Evolutionary conservation across 2,113 vertebrate species (phyloP).

Genomic region (Chaetorhynchus papuensis): DNA sequence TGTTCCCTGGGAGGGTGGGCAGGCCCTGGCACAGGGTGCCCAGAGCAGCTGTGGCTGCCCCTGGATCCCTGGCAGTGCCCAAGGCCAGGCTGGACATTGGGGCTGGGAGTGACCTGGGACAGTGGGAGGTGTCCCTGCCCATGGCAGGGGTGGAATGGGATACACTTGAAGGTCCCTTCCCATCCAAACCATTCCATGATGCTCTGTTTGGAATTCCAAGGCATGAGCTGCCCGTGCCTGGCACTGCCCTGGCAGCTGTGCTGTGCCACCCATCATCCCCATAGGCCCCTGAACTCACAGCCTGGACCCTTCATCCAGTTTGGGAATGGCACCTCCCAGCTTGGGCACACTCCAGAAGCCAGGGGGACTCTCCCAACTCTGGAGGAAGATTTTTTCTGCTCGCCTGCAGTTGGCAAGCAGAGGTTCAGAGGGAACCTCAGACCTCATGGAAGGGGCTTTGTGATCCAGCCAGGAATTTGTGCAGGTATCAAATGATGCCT

Average conservation of each 20-base stretch:
- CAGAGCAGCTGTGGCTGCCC: neutral
- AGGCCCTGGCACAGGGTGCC: neutral
- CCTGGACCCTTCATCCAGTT: neutral
- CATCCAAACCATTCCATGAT: neutral
- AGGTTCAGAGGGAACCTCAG: neutral
- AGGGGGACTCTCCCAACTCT: neutral
- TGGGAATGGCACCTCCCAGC: neutral
- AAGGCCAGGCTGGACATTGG: neutral
- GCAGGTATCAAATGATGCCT: neutral
- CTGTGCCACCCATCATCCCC: neutral
- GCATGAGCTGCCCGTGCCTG: neutral
- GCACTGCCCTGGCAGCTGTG: neutral
- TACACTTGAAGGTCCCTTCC: neutral
- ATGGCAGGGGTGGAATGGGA: neutral
- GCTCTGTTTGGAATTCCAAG: neutral
- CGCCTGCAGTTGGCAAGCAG: fast-evolving
- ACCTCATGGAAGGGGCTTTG: fast-evolving
- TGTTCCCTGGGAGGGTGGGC: neutral
- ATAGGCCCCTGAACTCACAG: fast-evolving
- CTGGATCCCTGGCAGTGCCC: neutral
- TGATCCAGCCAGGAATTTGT: neutral
- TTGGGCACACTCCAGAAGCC: neutral
- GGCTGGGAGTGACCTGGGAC: neutral
- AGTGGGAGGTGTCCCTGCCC: neutral
- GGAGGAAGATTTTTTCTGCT: no score